Evolutionary conservation across 2,797 vertebrate genomes (phyloP), one percentile per base, ranked within the genome.

Genomic region (Cyprinella venusta): DNA sequence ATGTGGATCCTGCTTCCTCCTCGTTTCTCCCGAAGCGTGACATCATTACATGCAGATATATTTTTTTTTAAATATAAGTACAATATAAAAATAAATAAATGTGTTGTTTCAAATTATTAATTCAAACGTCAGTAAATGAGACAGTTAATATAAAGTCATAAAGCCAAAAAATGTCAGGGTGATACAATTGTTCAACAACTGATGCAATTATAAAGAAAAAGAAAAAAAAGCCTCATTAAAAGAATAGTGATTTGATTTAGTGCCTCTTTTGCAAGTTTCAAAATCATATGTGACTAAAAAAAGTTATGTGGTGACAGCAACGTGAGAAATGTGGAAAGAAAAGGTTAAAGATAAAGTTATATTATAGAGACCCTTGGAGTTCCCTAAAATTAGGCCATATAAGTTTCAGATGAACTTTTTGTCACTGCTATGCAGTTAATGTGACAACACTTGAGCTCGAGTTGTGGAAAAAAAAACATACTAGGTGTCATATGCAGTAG

Each of bases 381-480:
- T 71, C 0, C 8, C 7, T 33, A 48, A n/a, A 72, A 63, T 36
- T 6, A 80, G 78, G 24, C 52, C 3, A 54, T 24, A 19, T 48
- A 59, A 76, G 52, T 59, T 76, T 59, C 52, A 59, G 21, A 76
- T 24, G 21, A 8, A 78, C n/a, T n/a, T 1, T 68, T 65, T 79
- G 61, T 67, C 30, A 50, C 42, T 50, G 4, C 63, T 36, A 15
- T 67, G 12, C 18, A 80, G 45, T 21, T 59, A 80, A 18, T 45
- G 10, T 70, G 78, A 6, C 65, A 80, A 45, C 7, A 5, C 18
- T 15, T 52, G 71, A 8, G 33, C n/a, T 42, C 45, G 21, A 65
- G n/a, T 76, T 67, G 12, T 68, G 67, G 5, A 82, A 81, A 81
- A 81, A 81, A 3, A 76, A 81, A 81, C 79, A 74, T 72, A 68